Evolutionary conservation across 2,113 vertebrate genomes (phyloP).

Genomic region (Genyomyrus donnyi): DNA sequence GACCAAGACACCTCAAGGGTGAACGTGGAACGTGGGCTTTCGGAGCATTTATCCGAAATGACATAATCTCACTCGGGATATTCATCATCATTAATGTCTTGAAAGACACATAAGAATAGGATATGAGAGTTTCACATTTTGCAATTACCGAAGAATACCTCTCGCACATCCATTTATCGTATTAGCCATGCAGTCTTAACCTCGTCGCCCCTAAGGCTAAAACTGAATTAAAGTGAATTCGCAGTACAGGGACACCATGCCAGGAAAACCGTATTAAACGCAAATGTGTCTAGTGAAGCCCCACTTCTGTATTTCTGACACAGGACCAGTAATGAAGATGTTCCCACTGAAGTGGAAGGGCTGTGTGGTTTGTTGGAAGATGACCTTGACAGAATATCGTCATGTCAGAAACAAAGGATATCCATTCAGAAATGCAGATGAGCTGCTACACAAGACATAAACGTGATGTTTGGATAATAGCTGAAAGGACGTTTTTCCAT

Average conservation of each 20-base stretch:
- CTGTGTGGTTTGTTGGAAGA: neutral
- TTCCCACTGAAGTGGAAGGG: neutral
- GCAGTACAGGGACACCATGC: neutral
- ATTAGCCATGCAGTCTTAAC: neutral
- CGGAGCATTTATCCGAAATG: neutral
- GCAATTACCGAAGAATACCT: neutral
- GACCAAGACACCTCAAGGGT: slow-evolving; percentile 23
- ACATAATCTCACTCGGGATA: neutral
- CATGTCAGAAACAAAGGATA: neutral
- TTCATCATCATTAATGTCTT: neutral
- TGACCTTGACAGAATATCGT: neutral
- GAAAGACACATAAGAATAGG: neutral
- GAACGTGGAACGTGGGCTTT: neutral
- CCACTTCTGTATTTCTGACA: neutral
- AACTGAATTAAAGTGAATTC: neutral
- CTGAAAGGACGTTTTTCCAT: neutral
- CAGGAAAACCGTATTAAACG: neutral
- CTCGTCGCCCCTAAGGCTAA: neutral
- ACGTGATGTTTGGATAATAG: neutral
- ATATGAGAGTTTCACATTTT: neutral
- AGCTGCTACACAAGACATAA: neutral
- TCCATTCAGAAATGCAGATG: neutral
- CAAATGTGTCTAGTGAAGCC: neutral
- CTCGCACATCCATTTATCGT: neutral
- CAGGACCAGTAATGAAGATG: neutral